phyloP scores from a whole-genome alignment of 2,888 invertebrate genomes.

The Amiota mariae region DNA sequence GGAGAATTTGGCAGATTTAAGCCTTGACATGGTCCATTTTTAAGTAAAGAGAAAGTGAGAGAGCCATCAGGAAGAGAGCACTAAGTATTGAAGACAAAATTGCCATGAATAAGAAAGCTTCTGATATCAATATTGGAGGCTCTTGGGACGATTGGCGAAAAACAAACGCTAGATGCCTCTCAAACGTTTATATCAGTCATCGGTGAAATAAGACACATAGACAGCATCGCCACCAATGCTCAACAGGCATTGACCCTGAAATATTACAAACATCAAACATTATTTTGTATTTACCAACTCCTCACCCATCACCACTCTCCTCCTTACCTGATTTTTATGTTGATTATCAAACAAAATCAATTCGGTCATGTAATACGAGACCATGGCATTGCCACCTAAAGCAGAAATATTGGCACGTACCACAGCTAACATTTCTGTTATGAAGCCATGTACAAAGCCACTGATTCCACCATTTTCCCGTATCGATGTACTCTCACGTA shows the following conservation, averaged over 20 bases:
- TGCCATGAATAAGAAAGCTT: neutral
- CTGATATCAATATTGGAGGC: constrained; percentile 60
- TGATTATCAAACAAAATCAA: constrained; percentile 92
- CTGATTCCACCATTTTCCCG: constrained; percentile 93
- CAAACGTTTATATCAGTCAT: constrained; percentile 73
- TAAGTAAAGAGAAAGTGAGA: no score
- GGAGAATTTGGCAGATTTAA: neutral
- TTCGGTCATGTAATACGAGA: constrained; percentile 94
- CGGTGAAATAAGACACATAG: constrained; percentile 81
- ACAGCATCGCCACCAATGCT: constrained; percentile 97
- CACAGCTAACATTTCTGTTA: constrained; percentile 92
- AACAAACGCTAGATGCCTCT: constrained; percentile 71
- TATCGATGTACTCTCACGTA: constrained; percentile 93
- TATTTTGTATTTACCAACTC: no score
- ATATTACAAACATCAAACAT: neutral
- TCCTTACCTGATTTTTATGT: constrained; percentile 93
- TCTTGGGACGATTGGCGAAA: constrained; percentile 69
- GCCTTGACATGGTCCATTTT: no score
- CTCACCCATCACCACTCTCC: neutral
- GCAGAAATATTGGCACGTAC: constrained; percentile 94
- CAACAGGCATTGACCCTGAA: constrained; percentile 94
- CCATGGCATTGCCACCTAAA: constrained; percentile 95
- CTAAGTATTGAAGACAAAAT: no score
- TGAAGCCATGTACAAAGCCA: constrained; percentile 94
- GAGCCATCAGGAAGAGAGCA: no score